phyloP scores from a whole-genome alignment of 2,888 invertebrate genomes.

The Heliconius ismenius region DNA sequence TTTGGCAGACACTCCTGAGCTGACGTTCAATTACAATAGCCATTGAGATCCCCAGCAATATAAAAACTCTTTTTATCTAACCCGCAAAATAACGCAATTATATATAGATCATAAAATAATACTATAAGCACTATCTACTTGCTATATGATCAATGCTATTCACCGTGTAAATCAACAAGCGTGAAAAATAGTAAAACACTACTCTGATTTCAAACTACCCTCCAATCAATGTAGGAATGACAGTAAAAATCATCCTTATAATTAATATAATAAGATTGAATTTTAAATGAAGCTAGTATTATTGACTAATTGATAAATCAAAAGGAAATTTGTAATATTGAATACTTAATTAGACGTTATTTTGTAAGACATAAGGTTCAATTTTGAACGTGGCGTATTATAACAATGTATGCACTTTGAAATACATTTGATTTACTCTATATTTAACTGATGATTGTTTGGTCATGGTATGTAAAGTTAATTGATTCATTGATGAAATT shows the following conservation, averaged over 20 bases:
- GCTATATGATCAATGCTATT: constrained; percentile 19
- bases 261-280: background rate
- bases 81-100: background rate
- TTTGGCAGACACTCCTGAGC: too few relatives aligned
- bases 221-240: constrained; percentile 6
- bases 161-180: constrained; percentile 37
- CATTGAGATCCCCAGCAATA: background rate
- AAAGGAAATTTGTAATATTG: constrained; percentile 1
- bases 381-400: background rate
- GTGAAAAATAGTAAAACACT: constrained; percentile 38
- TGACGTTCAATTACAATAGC: too few relatives aligned
- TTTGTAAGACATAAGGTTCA: background rate
- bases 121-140: background rate
- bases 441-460: constrained; percentile 39
- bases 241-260: background rate
- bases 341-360: constrained; percentile 10
- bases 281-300: constrained; percentile 13
- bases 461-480: constrained; percentile 33
- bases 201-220: constrained; percentile 28
- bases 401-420: constrained; percentile 30
- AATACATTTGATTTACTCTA: constrained; percentile 28
- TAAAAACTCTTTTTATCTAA: background rate
- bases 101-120: background rate
- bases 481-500: constrained; percentile 18
- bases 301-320: constrained; percentile 28